Base-by-base conservation (phyloP, 2,888 invertebrate species). In the Kuschelorhynchus macadamiae region DNA sequence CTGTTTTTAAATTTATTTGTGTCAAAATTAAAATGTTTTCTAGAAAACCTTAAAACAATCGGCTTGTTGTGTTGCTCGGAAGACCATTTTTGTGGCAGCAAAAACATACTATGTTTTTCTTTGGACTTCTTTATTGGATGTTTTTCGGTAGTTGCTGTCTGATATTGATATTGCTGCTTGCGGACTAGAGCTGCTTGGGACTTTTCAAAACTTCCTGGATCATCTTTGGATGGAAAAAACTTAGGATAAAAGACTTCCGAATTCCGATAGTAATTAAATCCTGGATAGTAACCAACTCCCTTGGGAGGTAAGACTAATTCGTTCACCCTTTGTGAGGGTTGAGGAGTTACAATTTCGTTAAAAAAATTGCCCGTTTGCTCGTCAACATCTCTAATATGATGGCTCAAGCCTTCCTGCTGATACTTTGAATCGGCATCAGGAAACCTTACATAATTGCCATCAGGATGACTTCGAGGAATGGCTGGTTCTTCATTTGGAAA, bases 41-140 rank as follows among this genome's bases (percentile, higher is more conserved):
- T 75, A 8, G 79, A 77, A 72, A 82, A 81, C 70, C 80, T 76
- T 70, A 82, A 72, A 30, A 81, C 80, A 53, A 81, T 70, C 11
- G 82, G 80, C 71, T 78, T 80, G 46, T 79, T 77, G 9, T 75
- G 76, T 14, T 65, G 65, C 44, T 69, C 71, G 32, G 76, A 73
- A 21, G 74, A 75, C 77, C 77, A 79, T 25, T 67, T 71, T 1
- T 79, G 72, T n/a, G 80, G 78, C 8, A 75, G 69, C 75, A 80
- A 80, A 62, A 78, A 74, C 55, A 74, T 72, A 17, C 65, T 71
- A 47, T 73, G 70, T 62, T 76, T 79, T 18, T 81, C 81, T 16
- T 80, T 75, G 61, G 80, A 79, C 53, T 76, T 71, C 44, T 60
- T 56, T 7, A 14, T 12, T 14, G 55, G 50, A 36, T 17, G 8